phyloP scores from a whole-genome alignment of 92 coral and sea anemone genomes.

The Zoanthus gigantus region DNA sequence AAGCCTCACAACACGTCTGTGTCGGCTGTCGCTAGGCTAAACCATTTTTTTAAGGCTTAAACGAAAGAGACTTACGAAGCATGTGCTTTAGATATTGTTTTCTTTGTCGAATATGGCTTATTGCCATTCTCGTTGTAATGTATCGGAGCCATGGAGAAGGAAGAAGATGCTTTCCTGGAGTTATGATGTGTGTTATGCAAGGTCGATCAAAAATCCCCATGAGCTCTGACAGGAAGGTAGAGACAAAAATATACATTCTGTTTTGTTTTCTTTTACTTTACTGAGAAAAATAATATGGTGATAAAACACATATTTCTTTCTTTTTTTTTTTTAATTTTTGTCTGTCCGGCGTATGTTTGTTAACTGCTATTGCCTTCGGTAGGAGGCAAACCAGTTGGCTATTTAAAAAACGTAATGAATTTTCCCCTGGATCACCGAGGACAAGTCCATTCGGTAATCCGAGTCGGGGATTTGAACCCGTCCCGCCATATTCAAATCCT shows the following conservation, averaged over 20 bases:
- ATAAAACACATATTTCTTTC: too few species aligned
- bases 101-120: background rate
- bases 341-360: too few species aligned
- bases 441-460: too few species aligned
- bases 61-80: background rate
- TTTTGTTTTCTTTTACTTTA: too few species aligned
- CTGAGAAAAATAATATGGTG: too few species aligned
- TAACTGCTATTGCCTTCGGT: too few species aligned
- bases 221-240: background rate
- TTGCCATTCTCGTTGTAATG: background rate
- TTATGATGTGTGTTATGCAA: conserved; percentile 10
- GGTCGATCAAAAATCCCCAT: conserved; percentile 14
- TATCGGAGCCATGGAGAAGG: background rate
- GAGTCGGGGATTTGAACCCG: too few species aligned
- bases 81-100: background rate
- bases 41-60: background rate
- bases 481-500: too few species aligned
- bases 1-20: background rate
- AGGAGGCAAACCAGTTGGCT: too few species aligned
- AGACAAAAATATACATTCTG: background rate
- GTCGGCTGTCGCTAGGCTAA: background rate
- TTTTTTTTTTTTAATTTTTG: too few species aligned
- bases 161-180: conserved; percentile 28
- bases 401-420: too few species aligned
- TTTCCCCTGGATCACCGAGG: too few species aligned